phyloP scores from a whole-genome alignment of 2,888 invertebrate species.

The Thereva unica region DNA sequence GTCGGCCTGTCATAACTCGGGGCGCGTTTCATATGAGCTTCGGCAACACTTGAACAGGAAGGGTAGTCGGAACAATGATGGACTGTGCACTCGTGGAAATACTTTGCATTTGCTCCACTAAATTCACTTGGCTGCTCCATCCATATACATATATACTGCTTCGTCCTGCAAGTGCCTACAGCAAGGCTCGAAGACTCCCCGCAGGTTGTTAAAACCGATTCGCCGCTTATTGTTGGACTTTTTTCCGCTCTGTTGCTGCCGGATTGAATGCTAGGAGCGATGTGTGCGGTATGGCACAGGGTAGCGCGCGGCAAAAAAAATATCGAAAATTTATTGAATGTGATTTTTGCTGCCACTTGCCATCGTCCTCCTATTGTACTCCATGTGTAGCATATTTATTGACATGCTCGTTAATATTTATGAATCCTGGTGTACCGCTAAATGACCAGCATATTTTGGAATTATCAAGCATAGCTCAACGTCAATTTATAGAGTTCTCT shows the following conservation, averaged over 20 bases:
- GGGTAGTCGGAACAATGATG: constrained; percentile 17
- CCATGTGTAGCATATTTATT: constrained; percentile 39
- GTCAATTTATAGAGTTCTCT: constrained; percentile 21
- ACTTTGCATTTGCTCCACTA: constrained; percentile 31
- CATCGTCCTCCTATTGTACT: constrained; percentile 14
- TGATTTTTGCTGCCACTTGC: constrained; percentile 35
- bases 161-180: no score
- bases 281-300: constrained; percentile 1
- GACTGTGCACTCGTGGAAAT: constrained; percentile 25
- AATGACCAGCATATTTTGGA: constrained; percentile 32
- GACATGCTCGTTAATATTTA: constrained; percentile 38
- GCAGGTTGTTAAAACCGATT: constrained; percentile 22
- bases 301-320: constrained; percentile 24
- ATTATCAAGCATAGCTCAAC: constrained; percentile 27
- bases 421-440: constrained; percentile 25
- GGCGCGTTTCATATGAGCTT: constrained; percentile 10
- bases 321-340: constrained; percentile 35
- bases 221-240: constrained; percentile 23
- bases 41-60: constrained; percentile 11
- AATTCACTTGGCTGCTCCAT: constrained; percentile 17
- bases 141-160: neutral
- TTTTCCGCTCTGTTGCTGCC: constrained; percentile 7
- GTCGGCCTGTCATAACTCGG: constrained; percentile 24
- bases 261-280: constrained; percentile 23
- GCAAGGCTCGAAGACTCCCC: neutral